Evolutionary conservation across 2,113 vertebrate species (phyloP).

Genomic region (Proteles cristata): DNA sequence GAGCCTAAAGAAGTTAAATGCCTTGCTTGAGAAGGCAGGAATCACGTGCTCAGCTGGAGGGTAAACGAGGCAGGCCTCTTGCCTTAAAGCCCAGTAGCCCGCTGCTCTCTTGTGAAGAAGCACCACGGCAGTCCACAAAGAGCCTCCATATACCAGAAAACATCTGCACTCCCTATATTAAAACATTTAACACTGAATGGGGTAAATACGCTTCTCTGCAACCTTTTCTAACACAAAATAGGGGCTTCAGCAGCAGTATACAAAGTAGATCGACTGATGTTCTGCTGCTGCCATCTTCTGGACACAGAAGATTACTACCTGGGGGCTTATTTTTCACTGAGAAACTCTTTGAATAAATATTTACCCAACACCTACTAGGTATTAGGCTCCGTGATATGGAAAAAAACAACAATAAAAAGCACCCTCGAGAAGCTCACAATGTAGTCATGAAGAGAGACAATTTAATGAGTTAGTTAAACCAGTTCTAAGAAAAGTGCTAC

Average conservation of each 20-base stretch:
- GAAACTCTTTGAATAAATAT: neutral
- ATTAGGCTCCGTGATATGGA: neutral
- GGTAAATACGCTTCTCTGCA: neutral
- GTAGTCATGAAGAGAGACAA: neutral
- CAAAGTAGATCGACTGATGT: neutral
- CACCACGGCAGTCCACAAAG: neutral
- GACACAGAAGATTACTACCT: neutral
- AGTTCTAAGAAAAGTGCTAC: neutral
- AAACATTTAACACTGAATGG: neutral
- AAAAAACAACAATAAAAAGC: neutral
- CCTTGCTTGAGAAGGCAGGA: neutral
- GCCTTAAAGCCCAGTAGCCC: neutral
- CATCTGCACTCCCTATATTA: neutral
- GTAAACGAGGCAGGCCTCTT: neutral
- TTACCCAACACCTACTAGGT: neutral
- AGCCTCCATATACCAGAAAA: neutral
- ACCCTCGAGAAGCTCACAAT: neutral
- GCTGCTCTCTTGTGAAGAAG: neutral
- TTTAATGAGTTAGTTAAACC: neutral
- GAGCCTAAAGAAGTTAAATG: neutral
- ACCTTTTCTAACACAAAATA: neutral
- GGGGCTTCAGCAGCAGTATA: neutral
- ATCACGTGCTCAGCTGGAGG: neutral
- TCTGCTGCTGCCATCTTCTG: slow-evolving; percentile 73
- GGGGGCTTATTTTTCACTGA: neutral